Base-by-base conservation (phyloP, 2,888 invertebrate species). In the Epinotia ramella region DNA sequence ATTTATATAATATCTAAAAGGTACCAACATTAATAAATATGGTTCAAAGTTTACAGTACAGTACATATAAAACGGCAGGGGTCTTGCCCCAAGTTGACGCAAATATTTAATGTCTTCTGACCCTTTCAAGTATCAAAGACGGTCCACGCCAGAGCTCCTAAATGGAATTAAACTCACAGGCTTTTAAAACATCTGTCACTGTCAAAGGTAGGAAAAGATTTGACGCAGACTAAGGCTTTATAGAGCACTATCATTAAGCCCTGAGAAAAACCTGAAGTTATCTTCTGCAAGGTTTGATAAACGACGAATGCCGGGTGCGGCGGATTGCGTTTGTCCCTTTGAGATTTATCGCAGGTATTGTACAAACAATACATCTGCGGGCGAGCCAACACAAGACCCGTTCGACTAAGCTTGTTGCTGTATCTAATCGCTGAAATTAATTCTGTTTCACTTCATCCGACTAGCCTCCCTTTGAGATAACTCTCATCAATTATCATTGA, bases 71-170 rank as follows among this genome's bases (percentile, higher is more conserved):
- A 66, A 60, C 44, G 60, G 44, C 57, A 63, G 64, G 68, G 68
- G 67, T 24, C 73, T n/a, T 13, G 24, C 57, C 65, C 73, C 49
- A 18, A 57, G 57, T 28, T 60, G 56, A 65, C 60, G 53, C 71
- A 77, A 77, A 77, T 53, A 67, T 74, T 67, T 74, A 77, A 62
- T 40, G 53, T 12, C 67, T 53, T 40, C 40, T 70, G 72, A 68
- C 65, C 72, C 77, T 79, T 79, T 79, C 71, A 75, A 70, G 74
- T 67, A n/a, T 53, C 53, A 69, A 66, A 69, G 73, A 46, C 64
- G 11, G n/a, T 13, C 24, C 69, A 59, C 33, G n/a, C 69, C 59
- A 44, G 3, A 28, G 57, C 59, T 46, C 46, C 46, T 59, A 69
- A 69, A 49, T 46, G 46, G 46, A 33, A 69, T 69, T 60, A 60